A percentile compares a stretch with the other conserved stretches of the same genome.
Conservation (phyloP, 2,113 vertebrate species). For the Mionectes macconnelli region DNA sequence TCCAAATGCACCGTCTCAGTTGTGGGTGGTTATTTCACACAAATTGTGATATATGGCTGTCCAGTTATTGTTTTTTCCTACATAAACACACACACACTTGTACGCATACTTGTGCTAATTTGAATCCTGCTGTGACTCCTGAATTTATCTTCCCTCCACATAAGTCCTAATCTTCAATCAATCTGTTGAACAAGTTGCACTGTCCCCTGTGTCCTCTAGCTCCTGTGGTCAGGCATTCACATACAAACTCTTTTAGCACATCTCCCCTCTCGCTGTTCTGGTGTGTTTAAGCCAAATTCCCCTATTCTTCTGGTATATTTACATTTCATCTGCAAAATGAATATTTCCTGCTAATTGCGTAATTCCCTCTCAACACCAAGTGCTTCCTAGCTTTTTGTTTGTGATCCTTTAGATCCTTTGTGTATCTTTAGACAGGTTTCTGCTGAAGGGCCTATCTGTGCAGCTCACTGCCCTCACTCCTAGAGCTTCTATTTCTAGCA, state of each 20-base stretch:
- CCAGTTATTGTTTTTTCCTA: background rate
- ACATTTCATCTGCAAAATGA: background rate
- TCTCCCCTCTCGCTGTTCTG: background rate
- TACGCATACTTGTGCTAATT: background rate
- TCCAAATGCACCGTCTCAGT: background rate
- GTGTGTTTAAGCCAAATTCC: background rate
- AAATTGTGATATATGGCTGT: background rate
- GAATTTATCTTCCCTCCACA: background rate
- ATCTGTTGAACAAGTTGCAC: background rate
- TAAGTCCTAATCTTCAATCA: background rate
- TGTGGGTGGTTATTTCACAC: background rate
- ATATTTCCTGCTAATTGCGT: background rate
- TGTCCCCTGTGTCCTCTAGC: background rate
- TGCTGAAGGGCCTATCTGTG: background rate
- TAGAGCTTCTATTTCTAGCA: background rate
- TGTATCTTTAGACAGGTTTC: background rate
- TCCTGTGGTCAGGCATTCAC: background rate
- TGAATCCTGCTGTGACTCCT: background rate
- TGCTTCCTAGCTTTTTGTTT: background rate
- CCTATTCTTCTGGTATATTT: background rate
- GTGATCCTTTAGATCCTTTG: too few species aligned
- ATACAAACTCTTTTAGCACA: background rate
- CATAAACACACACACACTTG: accelerated
- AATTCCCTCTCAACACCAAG: background rate
- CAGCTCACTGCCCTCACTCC: background rate